Evolutionary conservation across 1,140 invertebrate species (phyloP).

Genomic region (Gryllus bimaculatus): DNA sequence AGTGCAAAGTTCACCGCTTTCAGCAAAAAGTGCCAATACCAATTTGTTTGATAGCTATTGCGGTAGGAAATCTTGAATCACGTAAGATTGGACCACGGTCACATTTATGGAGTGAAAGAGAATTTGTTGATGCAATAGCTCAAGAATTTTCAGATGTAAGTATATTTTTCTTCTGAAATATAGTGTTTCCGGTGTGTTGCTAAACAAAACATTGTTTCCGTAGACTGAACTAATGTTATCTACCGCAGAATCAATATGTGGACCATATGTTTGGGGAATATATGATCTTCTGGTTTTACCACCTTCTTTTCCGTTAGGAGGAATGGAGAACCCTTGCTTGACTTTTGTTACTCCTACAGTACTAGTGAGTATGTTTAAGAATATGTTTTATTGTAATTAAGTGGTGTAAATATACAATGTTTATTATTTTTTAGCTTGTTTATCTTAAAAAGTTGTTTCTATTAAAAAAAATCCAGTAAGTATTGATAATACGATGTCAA

Average conservation of each 20-base stretch:
- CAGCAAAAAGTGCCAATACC: constrained; percentile 67
- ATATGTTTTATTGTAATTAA: no score
- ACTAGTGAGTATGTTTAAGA: constrained; percentile 41
- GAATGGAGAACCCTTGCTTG: constrained; percentile 95
- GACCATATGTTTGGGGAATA: constrained; percentile 72
- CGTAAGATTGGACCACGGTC: constrained; percentile 67
- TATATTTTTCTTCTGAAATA: not conserved
- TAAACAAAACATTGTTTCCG: constrained; percentile 9
- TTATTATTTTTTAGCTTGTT: no score
- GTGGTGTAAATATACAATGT: no score
- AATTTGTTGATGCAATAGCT: constrained; percentile 70
- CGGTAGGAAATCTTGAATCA: constrained; percentile 70
- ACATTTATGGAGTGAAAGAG: constrained; percentile 81
- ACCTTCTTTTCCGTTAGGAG: constrained; percentile 89
- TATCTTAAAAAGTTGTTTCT: no score
- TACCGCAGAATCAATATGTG: constrained; percentile 71
- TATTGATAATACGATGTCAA: no score
- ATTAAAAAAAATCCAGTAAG: no score
- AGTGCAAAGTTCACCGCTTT: constrained; percentile 49
- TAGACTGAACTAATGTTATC: constrained; percentile 73
- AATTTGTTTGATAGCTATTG: constrained; percentile 76
- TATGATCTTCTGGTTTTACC: constrained; percentile 89
- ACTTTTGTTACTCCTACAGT: constrained; percentile 90
- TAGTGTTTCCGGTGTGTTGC: not conserved
- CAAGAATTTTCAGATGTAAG: constrained; percentile 73